phyloP scores from a whole-genome alignment of 2,113 vertebrate genomes.

The Ciconia maguari region DNA sequence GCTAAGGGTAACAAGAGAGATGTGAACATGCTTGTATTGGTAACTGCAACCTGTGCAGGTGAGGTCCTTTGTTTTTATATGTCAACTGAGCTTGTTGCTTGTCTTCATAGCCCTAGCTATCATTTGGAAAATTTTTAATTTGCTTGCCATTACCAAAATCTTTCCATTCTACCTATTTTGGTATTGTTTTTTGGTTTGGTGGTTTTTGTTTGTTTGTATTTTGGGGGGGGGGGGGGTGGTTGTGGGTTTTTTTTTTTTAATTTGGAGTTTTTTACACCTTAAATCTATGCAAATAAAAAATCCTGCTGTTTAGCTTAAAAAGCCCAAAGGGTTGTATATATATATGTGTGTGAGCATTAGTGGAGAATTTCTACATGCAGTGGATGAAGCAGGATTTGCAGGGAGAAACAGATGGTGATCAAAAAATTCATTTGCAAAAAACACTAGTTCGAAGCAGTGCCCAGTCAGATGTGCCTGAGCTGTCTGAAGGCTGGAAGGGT shows the following conservation, averaged over 20 bases:
- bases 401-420: background rate
- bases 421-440: background rate
- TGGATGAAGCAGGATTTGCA: background rate
- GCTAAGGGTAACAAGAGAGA: background rate
- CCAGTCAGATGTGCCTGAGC: background rate
- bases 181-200: background rate
- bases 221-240: rapidly evolving
- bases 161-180: background rate
- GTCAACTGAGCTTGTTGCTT: rapidly evolving
- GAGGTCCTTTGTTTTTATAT: background rate
- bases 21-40: background rate
- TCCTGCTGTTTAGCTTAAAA: background rate
- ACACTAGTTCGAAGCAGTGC: background rate
- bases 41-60: background rate
- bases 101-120: background rate
- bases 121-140: background rate
- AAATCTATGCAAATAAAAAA: background rate
- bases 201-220: background rate
- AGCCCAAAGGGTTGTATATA: background rate
- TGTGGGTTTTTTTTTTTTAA: background rate
- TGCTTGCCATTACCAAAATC: background rate
- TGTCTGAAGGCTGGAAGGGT: background rate
- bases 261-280: background rate
- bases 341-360: background rate
- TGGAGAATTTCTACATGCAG: background rate